phyloP scores from a whole-genome alignment of 37 sponge, comb jelly and placozoan genomes.

The Amphimedon queenslandica region DNA sequence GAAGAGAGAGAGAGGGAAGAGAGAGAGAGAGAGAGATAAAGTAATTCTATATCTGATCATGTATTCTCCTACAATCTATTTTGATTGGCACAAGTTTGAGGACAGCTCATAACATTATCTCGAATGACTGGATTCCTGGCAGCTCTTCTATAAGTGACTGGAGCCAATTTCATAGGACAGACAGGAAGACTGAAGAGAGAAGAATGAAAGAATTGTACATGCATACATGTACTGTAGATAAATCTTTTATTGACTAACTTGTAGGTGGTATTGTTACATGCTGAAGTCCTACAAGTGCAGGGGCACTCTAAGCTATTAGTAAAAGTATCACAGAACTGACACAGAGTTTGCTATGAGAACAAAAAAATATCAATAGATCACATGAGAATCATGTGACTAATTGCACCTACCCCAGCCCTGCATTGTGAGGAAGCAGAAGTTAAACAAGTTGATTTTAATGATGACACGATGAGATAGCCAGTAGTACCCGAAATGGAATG shows the following conservation, averaged over 20 bases:
- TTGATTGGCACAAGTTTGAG: no score
- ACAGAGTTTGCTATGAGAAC: neutral
- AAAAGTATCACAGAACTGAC: neutral
- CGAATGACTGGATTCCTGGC: no score
- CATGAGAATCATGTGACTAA: neutral
- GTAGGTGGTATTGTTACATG: neutral
- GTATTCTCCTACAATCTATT: no score
- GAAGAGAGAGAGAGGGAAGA: no score
- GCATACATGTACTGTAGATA: no score
- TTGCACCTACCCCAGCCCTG: neutral
- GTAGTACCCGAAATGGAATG: conserved; percentile 34
- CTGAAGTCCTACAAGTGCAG: neutral
- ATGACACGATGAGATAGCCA: conserved; percentile 7
- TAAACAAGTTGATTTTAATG: neutral
- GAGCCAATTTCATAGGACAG: neutral
- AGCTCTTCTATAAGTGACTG: neutral
- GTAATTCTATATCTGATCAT: no score
- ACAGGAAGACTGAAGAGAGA: neutral
- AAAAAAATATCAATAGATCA: neutral
- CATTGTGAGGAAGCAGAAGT: neutral
- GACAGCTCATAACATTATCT: no score
- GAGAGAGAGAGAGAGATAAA: no score
- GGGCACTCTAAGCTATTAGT: neutral
- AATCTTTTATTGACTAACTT: no score
- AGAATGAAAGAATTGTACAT: no score